Evolutionary conservation across 2,888 invertebrate genomes (phyloP).

Genomic region (Hipparchia sbordonii): DNA sequence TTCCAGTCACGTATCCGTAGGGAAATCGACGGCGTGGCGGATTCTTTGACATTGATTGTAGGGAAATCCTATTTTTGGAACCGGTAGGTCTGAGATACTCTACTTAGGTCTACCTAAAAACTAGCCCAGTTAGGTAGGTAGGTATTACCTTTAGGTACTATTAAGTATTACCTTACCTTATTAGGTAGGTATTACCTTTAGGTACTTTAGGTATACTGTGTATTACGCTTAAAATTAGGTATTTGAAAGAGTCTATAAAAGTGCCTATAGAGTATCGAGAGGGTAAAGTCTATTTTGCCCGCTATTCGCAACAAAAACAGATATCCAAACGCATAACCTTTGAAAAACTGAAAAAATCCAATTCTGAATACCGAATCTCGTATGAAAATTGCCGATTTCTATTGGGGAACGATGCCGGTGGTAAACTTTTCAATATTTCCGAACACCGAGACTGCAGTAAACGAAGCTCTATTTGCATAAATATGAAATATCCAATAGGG

Average conservation of each 20-base stretch:
- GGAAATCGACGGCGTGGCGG: constrained; percentile 21
- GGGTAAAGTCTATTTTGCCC: background rate
- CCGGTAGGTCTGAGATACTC: too few species aligned
- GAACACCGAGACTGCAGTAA: constrained; percentile 4
- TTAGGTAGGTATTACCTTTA: too few species aligned
- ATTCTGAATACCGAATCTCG: background rate
- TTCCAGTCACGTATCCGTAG: constrained; percentile 21
- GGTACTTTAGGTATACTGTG: too few species aligned
- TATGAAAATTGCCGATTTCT: constrained; percentile 13
- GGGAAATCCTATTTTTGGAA: background rate
- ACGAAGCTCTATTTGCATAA: constrained; percentile 13
- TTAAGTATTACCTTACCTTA: too few species aligned
- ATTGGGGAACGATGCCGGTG: constrained; percentile 13
- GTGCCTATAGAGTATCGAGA: background rate
- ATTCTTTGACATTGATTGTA: constrained; percentile 15
- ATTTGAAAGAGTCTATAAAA: too few species aligned
- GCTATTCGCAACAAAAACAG: background rate
- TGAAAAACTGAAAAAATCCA: constrained; percentile 10
- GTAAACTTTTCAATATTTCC: constrained; percentile 20
- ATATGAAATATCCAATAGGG: constrained; percentile 17
- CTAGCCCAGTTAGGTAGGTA: too few species aligned
- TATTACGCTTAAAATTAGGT: too few species aligned
- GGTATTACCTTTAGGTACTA: too few species aligned
- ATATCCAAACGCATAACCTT: background rate
- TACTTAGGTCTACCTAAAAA: too few species aligned